A percentile compares a stretch with the other conserved stretches of the same genome.
Conservation (phyloP, 2,888 invertebrate genomes). For the Pachycephus smyrnensis region DNA sequence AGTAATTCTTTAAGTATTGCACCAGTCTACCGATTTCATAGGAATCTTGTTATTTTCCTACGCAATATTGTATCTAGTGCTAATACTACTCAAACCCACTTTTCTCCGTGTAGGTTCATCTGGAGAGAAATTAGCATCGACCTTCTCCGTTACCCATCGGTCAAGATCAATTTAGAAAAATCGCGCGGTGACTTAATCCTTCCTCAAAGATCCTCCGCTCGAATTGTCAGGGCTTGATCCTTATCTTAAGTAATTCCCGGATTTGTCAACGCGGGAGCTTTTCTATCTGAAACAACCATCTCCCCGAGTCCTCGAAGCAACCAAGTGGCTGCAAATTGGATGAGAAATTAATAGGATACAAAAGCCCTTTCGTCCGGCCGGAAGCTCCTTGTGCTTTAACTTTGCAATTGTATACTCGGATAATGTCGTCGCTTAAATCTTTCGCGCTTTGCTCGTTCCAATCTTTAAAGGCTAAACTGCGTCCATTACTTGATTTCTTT, state of each 20-base stretch:
- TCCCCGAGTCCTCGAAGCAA: constrained; percentile 4
- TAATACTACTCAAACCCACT: too few relatives aligned
- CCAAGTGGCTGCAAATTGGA: constrained; percentile 34
- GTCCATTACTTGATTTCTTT: constrained; percentile 1
- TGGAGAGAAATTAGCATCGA: too few relatives aligned
- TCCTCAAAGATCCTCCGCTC: constrained; percentile 42
- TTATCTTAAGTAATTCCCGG: constrained; percentile 43
- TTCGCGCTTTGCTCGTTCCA: constrained; percentile 4
- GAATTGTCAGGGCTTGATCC: constrained; percentile 42
- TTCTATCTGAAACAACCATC: constrained; percentile 26
- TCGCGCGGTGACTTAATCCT: constrained; percentile 19
- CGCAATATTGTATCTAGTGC: too few relatives aligned
- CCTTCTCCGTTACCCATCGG: too few relatives aligned
- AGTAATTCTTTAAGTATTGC: too few relatives aligned
- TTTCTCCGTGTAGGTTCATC: too few relatives aligned
- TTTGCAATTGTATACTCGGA: constrained; percentile 11
- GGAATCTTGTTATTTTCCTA: too few relatives aligned
- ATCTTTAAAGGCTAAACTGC: constrained; percentile 13
- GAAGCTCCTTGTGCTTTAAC: constrained; percentile 9
- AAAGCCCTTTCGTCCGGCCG: constrained; percentile 14
- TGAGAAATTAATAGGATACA: constrained; percentile 42
- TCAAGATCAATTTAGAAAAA: too few relatives aligned
- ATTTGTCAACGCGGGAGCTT: constrained; percentile 28
- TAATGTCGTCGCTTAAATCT: not conserved
- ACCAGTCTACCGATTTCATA: too few relatives aligned